Evolutionary conservation across 2,888 invertebrate genomes (phyloP), one percentile per base, ranked within the genome.

Genomic region (Lepidonotus clava): DNA sequence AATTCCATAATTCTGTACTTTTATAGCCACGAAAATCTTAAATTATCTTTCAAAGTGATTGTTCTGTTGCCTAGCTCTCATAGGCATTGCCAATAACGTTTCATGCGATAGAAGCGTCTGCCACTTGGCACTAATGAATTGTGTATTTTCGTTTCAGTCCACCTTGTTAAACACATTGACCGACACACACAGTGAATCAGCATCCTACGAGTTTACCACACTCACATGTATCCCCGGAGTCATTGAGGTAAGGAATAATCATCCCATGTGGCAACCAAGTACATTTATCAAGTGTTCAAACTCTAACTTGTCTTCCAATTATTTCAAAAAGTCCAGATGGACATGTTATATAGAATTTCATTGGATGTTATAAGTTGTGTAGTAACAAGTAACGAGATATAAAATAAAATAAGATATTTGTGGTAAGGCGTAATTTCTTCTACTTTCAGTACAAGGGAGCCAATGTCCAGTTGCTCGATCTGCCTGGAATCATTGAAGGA

Each of bases 401-500:
- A 51, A 51, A 51, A 18, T 51, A 51, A 51, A 14, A 51, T 51
- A 18, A 18, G 14, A 11, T 11, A 51, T 18, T 51, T n/a, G n/a
- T n/a, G n/a, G n/a, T n/a, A 21, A 66, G 24, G 6, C 36, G 24
- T 14, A 34, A 36, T 77, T 77, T 77, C 21, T n/a, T 41, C 32
- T 28, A 76, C 6, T 84, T 88, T 34, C 91, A 95, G 94, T 98
- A 99, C 94, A 97, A 98, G 93, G 99, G 99, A 71, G 99, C 99
- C 53, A 98, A 98, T 93, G 99, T 99, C 93, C 99, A 99, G 94
- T 95, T 99, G 89, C 96, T 99, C 0, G 99, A 99, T 96, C 96
- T 99, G 93, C 99, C 99, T 87, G 99, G 99, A 93, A 99, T 99
- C 94, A 99, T 99, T 94, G 99, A 99, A 95, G 99, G 99, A 87